These are phyloP conservation scores for Dryas iulia DNA, from an alignment of 1,140 invertebrate species.

Conservation along the genomic window DNA sequence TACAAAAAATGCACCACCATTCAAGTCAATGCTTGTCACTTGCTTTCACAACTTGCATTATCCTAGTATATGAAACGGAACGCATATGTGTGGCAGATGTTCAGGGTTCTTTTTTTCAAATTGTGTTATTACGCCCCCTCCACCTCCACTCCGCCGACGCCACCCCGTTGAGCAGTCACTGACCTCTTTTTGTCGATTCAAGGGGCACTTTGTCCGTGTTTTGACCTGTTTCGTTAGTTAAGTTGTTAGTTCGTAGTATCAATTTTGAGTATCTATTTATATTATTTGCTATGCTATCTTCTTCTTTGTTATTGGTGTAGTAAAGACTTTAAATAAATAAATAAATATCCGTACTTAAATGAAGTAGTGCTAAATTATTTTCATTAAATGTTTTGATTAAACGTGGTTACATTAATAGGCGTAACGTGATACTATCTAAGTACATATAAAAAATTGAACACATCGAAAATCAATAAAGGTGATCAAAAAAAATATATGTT, in stretches of 20 bases:
- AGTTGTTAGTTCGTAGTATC: constrained; percentile 11
- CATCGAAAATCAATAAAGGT: too few relatives aligned
- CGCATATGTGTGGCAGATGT: constrained; percentile 77
- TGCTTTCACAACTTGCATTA: constrained; percentile 70
- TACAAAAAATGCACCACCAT: constrained; percentile 58
- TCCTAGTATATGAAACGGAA: constrained; percentile 60
- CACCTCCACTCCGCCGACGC: constrained; percentile 44
- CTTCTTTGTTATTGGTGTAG: too few relatives aligned
- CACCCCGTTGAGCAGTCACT: constrained; percentile 70
- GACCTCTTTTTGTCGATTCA: constrained; percentile 65
- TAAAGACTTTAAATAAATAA: too few relatives aligned
- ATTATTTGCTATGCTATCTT: too few relatives aligned
- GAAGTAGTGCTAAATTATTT: background rate
- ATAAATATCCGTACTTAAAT: constrained; percentile 9
- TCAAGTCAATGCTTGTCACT: constrained; percentile 44
- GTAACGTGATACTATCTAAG: too few relatives aligned
- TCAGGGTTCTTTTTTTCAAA: constrained; percentile 70
- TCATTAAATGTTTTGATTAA: background rate
- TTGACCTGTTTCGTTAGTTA: constrained; percentile 64
- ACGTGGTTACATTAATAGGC: too few relatives aligned
- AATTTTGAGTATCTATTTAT: background rate
- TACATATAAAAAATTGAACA: too few relatives aligned
- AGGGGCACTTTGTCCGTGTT: constrained; percentile 55
- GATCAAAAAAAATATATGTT: too few relatives aligned
- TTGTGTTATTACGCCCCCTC: constrained; percentile 64